Evolutionary conservation across 2,888 invertebrate genomes (phyloP).

Genomic region (Drosophila lutescens): DNA sequence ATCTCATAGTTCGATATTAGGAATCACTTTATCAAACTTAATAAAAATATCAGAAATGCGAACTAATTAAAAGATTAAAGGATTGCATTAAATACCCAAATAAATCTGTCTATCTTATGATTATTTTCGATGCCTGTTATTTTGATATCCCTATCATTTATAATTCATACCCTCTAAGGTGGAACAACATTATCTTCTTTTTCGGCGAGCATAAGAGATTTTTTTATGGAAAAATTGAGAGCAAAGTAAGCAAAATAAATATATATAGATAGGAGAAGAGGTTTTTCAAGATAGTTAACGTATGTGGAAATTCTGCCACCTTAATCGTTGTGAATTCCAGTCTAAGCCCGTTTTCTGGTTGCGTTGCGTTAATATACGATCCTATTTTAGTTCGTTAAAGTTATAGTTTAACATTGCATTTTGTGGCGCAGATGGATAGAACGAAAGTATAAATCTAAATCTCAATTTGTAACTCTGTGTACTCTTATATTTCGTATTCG

Average conservation of each 20-base stretch:
- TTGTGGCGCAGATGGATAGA: constrained; percentile 8
- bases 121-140: background rate
- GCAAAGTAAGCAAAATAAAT: background rate
- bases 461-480: background rate
- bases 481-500: background rate
- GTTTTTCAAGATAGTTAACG: background rate
- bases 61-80: too few species aligned
- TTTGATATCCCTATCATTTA: background rate
- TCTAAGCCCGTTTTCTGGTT: background rate
- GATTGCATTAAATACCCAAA: too few species aligned
- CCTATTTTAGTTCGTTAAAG: background rate
- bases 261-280: too few species aligned
- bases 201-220: background rate
- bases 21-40: too few species aligned
- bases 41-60: too few species aligned
- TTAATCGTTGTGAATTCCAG: background rate
- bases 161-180: background rate
- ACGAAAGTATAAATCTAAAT: background rate
- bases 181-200: too few species aligned
- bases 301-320: constrained; percentile 13
- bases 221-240: background rate
- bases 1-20: too few species aligned
- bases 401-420: background rate
- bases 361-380: background rate
- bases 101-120: too few species aligned